phyloP scores from a whole-genome alignment of 2,113 vertebrate genomes.

The Microcebus murinus region DNA sequence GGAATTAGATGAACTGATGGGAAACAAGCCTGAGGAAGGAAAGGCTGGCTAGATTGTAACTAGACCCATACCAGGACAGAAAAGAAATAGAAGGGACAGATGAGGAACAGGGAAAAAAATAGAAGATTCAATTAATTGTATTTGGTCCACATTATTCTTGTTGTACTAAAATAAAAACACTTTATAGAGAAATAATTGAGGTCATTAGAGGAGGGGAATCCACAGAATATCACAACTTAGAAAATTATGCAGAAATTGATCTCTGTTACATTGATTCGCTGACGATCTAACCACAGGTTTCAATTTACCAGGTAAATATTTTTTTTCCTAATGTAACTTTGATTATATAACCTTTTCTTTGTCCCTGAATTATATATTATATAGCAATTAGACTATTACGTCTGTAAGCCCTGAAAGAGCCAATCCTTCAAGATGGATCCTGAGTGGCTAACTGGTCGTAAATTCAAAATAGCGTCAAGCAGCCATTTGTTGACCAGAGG shows the following conservation, averaged over 20 bases:
- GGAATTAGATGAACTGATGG: not conserved
- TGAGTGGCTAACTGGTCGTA: too few relatives aligned
- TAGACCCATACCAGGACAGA: too few relatives aligned
- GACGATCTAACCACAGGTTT: not conserved
- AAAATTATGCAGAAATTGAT: not conserved
- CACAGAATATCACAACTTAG: not conserved
- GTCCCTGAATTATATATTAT: not conserved
- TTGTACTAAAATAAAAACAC: not conserved
- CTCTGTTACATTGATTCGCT: not conserved
- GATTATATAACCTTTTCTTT: not conserved
- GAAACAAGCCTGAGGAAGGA: not conserved
- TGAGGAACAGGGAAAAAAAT: not conserved
- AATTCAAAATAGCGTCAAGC: too few relatives aligned
- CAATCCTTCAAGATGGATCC: too few relatives aligned
- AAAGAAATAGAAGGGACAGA: not conserved
- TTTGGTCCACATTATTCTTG: not conserved
- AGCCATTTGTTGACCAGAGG: too few relatives aligned
- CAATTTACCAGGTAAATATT: not conserved
- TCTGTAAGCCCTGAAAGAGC: too few relatives aligned
- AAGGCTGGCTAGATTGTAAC: not conserved
- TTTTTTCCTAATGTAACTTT: not conserved
- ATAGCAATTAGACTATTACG: not conserved
- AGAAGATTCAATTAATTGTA: not conserved
- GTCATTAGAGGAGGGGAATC: not conserved
- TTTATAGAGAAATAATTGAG: constrained; percentile 23